A percentile compares a stretch with the other conserved stretches of the same genome.
Evolutionary conservation across 2,113 vertebrate species (phyloP).

Genomic region (Tricholaema leucomelas): DNA sequence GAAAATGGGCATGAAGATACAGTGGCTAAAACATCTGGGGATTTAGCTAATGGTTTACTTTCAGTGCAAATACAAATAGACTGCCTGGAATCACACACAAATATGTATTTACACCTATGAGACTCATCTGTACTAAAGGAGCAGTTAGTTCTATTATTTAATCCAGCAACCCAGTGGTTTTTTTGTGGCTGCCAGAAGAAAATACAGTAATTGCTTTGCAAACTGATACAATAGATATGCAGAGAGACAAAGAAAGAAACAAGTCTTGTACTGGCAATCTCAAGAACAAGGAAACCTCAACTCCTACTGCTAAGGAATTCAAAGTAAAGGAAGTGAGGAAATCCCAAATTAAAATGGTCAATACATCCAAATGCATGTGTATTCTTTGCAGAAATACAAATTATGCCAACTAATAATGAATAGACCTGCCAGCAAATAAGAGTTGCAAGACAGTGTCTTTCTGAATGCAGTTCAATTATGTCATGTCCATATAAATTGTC

Average conservation of each 20-base stretch:
- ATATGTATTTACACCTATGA: neutral
- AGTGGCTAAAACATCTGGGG: neutral
- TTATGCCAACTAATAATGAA: neutral
- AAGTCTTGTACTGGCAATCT: neutral
- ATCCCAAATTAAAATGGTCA: neutral
- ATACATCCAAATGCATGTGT: neutral
- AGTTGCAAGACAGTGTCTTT: neutral
- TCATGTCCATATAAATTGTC: neutral
- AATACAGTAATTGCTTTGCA: neutral
- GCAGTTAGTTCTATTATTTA: neutral
- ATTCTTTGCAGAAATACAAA: neutral
- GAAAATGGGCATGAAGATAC: neutral
- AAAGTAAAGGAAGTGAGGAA: neutral
- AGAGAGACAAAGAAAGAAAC: neutral
- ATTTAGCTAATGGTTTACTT: neutral
- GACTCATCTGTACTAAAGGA: neutral
- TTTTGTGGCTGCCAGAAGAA: conserved; percentile 5
- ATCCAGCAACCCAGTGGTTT: neutral
- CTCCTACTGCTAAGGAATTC: neutral
- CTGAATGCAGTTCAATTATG: neutral
- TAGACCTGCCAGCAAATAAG: neutral
- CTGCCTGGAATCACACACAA: neutral
- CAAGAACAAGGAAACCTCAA: neutral
- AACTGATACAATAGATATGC: neutral
- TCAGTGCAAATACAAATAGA: neutral